Conservation (phyloP, 1,140 invertebrate genomes). For the Brachionus plicatilis region DNA sequence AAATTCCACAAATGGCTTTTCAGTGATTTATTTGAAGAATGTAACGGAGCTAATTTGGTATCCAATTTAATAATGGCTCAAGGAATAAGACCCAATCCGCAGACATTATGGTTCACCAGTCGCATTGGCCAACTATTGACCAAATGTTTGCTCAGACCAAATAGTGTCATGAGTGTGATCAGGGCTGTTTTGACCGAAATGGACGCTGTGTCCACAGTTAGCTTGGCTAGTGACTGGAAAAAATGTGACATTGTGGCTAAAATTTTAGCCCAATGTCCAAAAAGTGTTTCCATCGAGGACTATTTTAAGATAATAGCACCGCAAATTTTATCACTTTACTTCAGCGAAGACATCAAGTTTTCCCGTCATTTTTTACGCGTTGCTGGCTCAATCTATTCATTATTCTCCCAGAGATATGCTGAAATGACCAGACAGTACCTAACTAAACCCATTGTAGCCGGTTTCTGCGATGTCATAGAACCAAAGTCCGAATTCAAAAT, state of each 20-base stretch:
- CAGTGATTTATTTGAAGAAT: slow-evolving; percentile 60
- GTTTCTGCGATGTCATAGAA: slow-evolving; percentile 39
- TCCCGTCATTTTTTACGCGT: slow-evolving; percentile 42
- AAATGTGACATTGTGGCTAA: slow-evolving; percentile 60
- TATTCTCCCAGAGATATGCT: slow-evolving; percentile 22
- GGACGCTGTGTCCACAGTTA: slow-evolving; percentile 47
- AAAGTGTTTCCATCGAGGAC: slow-evolving; percentile 54
- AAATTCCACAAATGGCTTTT: slow-evolving; percentile 61
- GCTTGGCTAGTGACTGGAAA: slow-evolving; percentile 58
- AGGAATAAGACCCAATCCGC: slow-evolving; percentile 43
- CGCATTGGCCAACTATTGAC: slow-evolving; percentile 62
- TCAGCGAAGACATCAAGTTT: neutral
- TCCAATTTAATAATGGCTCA: slow-evolving; percentile 55
- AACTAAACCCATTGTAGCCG: slow-evolving; percentile 43
- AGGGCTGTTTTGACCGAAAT: slow-evolving; percentile 59
- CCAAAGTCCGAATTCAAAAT: slow-evolving; percentile 23
- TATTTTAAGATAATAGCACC: slow-evolving; percentile 57
- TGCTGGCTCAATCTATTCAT: slow-evolving; percentile 28
- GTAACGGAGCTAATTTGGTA: slow-evolving; percentile 67
- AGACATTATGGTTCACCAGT: slow-evolving; percentile 63
- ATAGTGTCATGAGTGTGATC: slow-evolving; percentile 64
- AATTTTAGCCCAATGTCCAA: slow-evolving; percentile 61
- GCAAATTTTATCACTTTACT: slow-evolving; percentile 44
- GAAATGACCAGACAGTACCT: slow-evolving; percentile 42
- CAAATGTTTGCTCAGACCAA: slow-evolving; percentile 58